A percentile compares a stretch with the other conserved stretches of the same genome.
Conservation (phyloP, 1,140 invertebrate species). For the Zaprionus africanus region DNA sequence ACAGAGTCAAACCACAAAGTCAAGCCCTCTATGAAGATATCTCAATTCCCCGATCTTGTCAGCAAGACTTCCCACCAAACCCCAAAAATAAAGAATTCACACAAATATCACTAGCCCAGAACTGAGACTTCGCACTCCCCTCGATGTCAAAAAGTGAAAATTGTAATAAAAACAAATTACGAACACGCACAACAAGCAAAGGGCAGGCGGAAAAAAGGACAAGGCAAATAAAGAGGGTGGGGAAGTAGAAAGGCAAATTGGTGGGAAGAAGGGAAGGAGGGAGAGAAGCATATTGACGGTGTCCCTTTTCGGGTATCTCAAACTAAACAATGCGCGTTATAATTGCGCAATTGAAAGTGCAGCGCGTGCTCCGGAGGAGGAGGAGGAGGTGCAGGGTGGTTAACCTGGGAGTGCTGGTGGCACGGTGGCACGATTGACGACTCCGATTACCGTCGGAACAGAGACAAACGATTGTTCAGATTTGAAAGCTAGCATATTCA, state of each 20-base stretch:
- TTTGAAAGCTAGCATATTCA: constrained; percentile 79
- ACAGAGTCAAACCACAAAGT: background rate
- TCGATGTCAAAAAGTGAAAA: constrained; percentile 62
- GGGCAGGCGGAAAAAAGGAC: constrained; percentile 9
- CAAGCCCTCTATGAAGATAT: background rate
- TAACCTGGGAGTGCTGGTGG: constrained; percentile 19
- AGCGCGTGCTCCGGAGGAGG: background rate
- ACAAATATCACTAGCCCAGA: constrained; percentile 57
- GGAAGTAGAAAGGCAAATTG: background rate
- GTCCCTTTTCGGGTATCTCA: constrained; percentile 52
- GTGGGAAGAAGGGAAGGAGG: constrained; percentile 23
- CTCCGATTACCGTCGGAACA: constrained; percentile 68
- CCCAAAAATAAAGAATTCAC: constrained; percentile 34
- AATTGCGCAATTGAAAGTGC: constrained; percentile 77
- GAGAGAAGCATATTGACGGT: constrained; percentile 66
- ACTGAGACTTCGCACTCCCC: constrained; percentile 15
- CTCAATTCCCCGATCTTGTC: constrained; percentile 3
- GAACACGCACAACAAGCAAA: constrained; percentile 45
- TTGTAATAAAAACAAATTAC: constrained; percentile 81
- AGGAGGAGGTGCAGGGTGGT: constrained; percentile 14
- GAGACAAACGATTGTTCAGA: constrained; percentile 54
- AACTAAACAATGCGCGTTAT: constrained; percentile 75
- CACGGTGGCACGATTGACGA: constrained; percentile 40
- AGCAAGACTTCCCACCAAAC: constrained; percentile 39
- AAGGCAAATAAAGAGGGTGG: background rate